Conservation (phyloP, 2,888 invertebrate genomes). For the Glaucopsyche alexis region DNA sequence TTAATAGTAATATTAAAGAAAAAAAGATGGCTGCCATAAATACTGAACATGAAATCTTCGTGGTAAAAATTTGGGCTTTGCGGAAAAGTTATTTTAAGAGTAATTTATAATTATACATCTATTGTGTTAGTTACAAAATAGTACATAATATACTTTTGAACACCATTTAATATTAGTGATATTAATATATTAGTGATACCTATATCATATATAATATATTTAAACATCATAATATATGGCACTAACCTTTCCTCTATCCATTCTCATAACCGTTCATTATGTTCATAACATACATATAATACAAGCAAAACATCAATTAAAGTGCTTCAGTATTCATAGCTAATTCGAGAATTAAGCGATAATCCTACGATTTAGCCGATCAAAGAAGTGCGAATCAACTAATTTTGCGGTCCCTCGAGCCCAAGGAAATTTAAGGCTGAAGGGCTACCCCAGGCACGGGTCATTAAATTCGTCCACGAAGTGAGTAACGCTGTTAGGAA, state of each 20-base stretch:
- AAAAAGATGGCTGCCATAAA: neutral
- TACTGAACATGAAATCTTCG: neutral
- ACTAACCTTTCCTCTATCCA: too few species aligned
- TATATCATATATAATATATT: too few species aligned
- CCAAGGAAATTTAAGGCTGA: constrained; percentile 32
- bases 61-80: neutral
- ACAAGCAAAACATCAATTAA: neutral
- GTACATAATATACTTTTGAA: too few species aligned
- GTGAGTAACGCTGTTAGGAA: constrained; percentile 21
- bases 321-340: neutral
- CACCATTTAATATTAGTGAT: too few species aligned
- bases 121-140: neutral
- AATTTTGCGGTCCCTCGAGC: constrained; percentile 25
- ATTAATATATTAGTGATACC: too few species aligned
- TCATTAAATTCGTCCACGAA: constrained; percentile 47
- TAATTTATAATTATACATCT: neutral
- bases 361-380: constrained; percentile 27
- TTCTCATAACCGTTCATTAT: neutral
- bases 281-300: neutral
- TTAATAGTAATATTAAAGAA: constrained; percentile 15
- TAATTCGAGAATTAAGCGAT: constrained; percentile 13
- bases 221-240: too few species aligned
- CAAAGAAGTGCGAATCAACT: constrained; percentile 35
- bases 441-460: constrained; percentile 44
- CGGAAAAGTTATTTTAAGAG: neutral